Percentiles rank a stretch among this genome's conserved stretches.
phyloP scores from a whole-genome alignment of 2,888 invertebrate species.

The Torymus auratus region DNA sequence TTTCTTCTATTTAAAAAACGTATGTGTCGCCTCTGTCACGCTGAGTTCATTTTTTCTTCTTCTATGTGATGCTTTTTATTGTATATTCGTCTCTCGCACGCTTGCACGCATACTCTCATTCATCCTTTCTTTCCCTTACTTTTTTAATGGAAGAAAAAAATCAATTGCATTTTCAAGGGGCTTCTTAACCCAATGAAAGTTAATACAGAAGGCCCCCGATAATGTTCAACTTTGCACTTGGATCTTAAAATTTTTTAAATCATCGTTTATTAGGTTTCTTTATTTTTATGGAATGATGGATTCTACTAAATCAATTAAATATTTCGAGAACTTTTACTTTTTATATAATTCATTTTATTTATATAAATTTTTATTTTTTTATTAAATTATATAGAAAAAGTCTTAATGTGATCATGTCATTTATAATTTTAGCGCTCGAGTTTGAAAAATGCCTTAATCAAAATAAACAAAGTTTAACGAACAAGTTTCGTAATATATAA shows the following conservation, averaged over 20 bases:
- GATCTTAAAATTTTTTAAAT: constrained; percentile 41
- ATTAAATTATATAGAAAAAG: constrained; percentile 53
- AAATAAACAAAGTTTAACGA: constrained; percentile 38
- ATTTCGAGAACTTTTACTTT: constrained; percentile 49
- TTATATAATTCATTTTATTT: constrained; percentile 53
- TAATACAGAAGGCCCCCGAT: constrained; percentile 21
- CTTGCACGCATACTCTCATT: constrained; percentile 32
- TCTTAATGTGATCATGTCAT: constrained; percentile 38
- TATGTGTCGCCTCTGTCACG: constrained; percentile 64
- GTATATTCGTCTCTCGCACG: constrained; percentile 45
- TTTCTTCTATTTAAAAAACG: constrained; percentile 66
- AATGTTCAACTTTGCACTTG: constrained; percentile 53
- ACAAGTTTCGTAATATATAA: constrained; percentile 36
- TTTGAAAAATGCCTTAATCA: constrained; percentile 38
- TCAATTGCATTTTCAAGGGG: constrained; percentile 55
- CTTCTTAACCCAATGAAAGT: constrained; percentile 34
- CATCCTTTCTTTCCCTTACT: constrained; percentile 49
- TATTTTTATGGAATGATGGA: constrained; percentile 55
- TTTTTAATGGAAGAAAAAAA: constrained; percentile 59
- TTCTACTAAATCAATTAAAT: constrained; percentile 50
- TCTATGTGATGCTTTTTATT: constrained; percentile 60
- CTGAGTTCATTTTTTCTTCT: constrained; percentile 54
- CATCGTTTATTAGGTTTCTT: constrained; percentile 31
- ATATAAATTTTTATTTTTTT: constrained; percentile 53
- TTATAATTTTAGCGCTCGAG: constrained; percentile 44